These are phyloP conservation scores for Octonoba sinensis DNA, from an alignment of 2,888 invertebrate genomes.

Conservation along the genomic window DNA sequence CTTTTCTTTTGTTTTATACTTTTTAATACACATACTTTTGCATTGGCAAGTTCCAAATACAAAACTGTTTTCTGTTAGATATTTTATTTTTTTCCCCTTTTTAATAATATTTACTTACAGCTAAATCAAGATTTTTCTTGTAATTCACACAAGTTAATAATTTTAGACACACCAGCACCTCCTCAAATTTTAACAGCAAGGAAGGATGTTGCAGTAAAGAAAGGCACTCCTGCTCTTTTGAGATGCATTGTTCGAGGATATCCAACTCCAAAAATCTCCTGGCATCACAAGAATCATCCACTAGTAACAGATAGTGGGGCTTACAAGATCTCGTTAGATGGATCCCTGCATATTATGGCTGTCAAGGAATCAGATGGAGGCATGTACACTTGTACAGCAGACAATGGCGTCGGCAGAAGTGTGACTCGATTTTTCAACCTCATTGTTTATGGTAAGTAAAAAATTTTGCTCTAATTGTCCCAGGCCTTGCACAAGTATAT, in stretches of 20 bases:
- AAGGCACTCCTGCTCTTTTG: conserved; percentile 67
- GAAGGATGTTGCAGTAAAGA: conserved; percentile 66
- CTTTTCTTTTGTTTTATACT: no score
- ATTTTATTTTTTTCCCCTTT: no score
- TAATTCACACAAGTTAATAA: neutral
- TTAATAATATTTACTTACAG: no score
- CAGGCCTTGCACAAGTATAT: no score
- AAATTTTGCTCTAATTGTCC: neutral
- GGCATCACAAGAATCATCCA: conserved; percentile 69
- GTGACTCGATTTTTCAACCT: conserved; percentile 45
- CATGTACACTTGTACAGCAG: conserved; percentile 86
- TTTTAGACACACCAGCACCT: conserved; percentile 28
- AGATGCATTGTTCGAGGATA: conserved; percentile 67
- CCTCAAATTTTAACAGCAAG: conserved; percentile 40
- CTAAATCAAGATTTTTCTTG: no score
- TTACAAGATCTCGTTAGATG: conserved; percentile 64
- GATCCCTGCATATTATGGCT: conserved; percentile 74
- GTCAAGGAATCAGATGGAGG: conserved; percentile 81
- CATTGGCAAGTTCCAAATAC: no score
- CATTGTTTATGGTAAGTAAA: conserved; percentile 45
- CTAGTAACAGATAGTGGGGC: conserved; percentile 60
- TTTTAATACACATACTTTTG: no score
- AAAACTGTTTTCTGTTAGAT: no score
- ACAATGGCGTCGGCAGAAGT: conserved; percentile 75
- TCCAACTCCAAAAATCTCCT: conserved; percentile 66